A percentile compares a stretch with the other conserved stretches of the same genome.
Conservation (phyloP, 2,797 vertebrate species). For the Bradypodion pumilum region DNA sequence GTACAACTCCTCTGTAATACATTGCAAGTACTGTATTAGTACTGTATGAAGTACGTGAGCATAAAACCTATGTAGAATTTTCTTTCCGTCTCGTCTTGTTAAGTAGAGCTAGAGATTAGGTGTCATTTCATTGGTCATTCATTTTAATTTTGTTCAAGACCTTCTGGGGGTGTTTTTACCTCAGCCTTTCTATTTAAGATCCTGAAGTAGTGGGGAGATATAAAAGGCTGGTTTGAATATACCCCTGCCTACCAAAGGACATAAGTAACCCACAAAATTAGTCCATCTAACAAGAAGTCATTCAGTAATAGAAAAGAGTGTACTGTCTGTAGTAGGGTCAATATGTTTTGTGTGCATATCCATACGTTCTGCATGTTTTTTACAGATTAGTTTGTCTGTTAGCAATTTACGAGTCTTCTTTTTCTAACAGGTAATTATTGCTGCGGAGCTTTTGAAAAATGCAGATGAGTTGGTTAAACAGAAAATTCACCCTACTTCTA, state of each 20-base stretch:
- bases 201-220: neutral
- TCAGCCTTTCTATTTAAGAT: neutral
- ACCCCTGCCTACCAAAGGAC: neutral
- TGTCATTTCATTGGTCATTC: neutral
- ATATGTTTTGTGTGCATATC: neutral
- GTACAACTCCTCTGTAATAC: too few relatives aligned
- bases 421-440: conserved; percentile 89
- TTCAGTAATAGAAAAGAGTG: neutral
- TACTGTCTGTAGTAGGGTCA: neutral
- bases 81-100: neutral
- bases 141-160: neutral
- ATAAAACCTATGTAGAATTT: too few relatives aligned
- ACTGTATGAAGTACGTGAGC: too few relatives aligned
- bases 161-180: neutral
- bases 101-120: neutral
- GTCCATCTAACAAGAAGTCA: neutral
- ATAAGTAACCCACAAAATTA: neutral
- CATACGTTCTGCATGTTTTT: neutral
- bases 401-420: conserved; percentile 20
- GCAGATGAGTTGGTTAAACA: conserved; percentile 98
- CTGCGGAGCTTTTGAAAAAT: conserved; percentile 95
- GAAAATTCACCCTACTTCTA: conserved; percentile 97
- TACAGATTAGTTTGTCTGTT: neutral
- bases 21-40: too few relatives aligned
- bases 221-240: neutral